Conservation (phyloP, 2,888 invertebrate genomes). For the Oscheius sp. region DNA sequence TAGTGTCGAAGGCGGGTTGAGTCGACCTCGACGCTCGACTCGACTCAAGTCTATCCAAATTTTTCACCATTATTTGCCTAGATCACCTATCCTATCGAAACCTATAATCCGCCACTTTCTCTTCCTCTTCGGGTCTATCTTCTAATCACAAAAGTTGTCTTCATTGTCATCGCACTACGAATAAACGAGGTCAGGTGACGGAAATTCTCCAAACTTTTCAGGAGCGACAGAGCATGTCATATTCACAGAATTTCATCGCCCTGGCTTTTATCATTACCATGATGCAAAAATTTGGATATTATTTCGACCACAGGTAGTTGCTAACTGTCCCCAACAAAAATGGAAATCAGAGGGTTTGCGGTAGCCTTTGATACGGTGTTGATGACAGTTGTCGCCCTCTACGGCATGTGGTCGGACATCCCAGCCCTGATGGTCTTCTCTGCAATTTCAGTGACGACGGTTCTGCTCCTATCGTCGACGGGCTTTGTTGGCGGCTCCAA, state of each 20-base stretch:
- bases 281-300: constrained; percentile 46
- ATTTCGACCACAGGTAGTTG: constrained; percentile 41
- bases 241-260: constrained; percentile 9
- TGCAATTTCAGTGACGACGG: constrained; percentile 15
- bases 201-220: background rate
- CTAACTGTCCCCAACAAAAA: no score
- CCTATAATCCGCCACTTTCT: constrained; percentile 62
- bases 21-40: background rate
- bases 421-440: constrained; percentile 12
- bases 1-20: no score
- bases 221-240: constrained; percentile 9
- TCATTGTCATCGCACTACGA: constrained; percentile 43
- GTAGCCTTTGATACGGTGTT: constrained; percentile 3
- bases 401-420: background rate
- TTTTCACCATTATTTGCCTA: no score
- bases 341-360: constrained; percentile 1
- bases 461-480: constrained; percentile 11
- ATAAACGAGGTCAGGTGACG: constrained; percentile 32
- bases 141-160: constrained; percentile 54
- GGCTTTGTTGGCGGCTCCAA: constrained; percentile 15
- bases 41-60: no score
- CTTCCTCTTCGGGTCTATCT: constrained; percentile 63
- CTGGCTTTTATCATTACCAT: constrained; percentile 25
- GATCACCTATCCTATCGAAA: constrained; percentile 20
- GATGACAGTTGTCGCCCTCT: constrained; percentile 10